phyloP scores from a whole-genome alignment of 2,797 vertebrate genomes.

The Gymnocypris eckloni region DNA sequence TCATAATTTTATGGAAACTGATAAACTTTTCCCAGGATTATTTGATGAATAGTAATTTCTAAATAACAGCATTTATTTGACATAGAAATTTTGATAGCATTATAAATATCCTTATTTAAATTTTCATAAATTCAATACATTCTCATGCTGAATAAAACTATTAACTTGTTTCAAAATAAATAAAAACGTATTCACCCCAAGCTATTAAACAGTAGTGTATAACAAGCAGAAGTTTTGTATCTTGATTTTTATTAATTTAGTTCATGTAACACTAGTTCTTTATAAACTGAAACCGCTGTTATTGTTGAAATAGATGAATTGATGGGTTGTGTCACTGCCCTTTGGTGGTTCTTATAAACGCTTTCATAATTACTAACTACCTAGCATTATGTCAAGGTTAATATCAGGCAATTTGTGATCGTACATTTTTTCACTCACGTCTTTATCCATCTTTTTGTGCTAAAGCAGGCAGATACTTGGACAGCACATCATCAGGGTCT shows the following conservation, averaged over 20 bases:
- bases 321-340: slow-evolving; percentile 27
- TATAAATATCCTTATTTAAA: not conserved
- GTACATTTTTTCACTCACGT: not conserved
- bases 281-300: not conserved
- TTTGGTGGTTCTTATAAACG: slow-evolving; percentile 28
- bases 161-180: not conserved
- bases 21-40: not conserved
- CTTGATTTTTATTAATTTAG: not conserved
- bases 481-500: slow-evolving; percentile 89
- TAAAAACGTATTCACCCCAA: not conserved
- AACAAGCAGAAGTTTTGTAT: not conserved
- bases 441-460: slow-evolving; percentile 2
- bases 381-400: not conserved
- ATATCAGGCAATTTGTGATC: not conserved
- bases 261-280: not conserved
- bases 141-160: not conserved
- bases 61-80: not conserved
- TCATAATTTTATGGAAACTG: not conserved
- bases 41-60: not conserved
- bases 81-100: not conserved
- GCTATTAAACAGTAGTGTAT: not conserved
- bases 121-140: not conserved
- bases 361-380: not conserved
- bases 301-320: not conserved
- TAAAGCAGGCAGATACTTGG: slow-evolving; percentile 79